A percentile compares a stretch with the other conserved stretches of the same genome.
Evolutionary conservation across 2,113 vertebrate genomes (phyloP).

Genomic region (Phodopus roborovskii): DNA sequence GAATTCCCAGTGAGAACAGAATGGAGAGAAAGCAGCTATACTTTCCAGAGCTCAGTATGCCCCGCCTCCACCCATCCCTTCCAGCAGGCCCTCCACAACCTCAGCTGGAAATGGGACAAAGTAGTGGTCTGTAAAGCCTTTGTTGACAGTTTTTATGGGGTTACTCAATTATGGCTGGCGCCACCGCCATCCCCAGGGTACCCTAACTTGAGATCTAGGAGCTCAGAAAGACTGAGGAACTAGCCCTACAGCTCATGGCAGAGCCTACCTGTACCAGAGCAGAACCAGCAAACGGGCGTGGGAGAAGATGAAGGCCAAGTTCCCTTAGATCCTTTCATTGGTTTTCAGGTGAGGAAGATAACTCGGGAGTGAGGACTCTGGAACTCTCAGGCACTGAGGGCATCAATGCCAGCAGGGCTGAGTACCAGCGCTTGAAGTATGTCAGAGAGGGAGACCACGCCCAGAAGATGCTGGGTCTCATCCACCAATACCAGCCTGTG

Average conservation of each 20-base stretch:
- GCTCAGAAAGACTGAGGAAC: neutral
- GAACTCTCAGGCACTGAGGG: constrained; percentile 90
- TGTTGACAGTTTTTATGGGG: neutral
- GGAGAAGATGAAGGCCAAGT: neutral
- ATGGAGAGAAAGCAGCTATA: neutral
- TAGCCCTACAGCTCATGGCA: neutral
- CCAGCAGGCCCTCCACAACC: neutral
- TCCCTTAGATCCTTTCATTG: neutral
- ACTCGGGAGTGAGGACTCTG: constrained; percentile 49
- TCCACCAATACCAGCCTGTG: constrained; percentile 98
- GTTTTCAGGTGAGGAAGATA: neutral
- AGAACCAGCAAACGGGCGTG: neutral
- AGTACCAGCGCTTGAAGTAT: constrained; percentile 97
- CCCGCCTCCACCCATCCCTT: neutral
- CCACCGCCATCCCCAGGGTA: neutral
- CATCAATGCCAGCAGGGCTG: constrained; percentile 94
- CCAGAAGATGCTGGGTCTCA: constrained; percentile 88
- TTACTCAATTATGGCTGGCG: neutral
- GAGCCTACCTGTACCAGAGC: constrained; percentile 85
- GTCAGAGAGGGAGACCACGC: constrained; percentile 97
- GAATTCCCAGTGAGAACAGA: neutral
- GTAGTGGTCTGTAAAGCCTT: neutral
- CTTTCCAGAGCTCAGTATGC: neutral
- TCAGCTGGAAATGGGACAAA: neutral
- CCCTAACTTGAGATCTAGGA: constrained; percentile 6